Conservation (phyloP, 1,140 invertebrate genomes). For the Drepana arcuata region DNA sequence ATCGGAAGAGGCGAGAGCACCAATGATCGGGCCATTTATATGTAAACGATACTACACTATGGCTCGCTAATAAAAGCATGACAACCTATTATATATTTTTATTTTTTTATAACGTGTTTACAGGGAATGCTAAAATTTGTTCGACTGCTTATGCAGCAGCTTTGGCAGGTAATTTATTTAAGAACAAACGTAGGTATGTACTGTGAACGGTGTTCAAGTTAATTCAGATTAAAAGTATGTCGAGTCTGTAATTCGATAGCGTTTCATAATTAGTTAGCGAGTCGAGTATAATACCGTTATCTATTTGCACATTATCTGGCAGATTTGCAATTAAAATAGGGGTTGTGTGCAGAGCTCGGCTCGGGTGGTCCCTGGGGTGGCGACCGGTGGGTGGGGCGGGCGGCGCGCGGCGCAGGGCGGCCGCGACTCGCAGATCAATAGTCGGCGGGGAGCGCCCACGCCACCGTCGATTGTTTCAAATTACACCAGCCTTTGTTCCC, state of each 20-base stretch:
- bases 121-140: too few species aligned
- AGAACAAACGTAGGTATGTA: too few species aligned
- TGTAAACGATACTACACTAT: neutral
- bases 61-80: too few species aligned
- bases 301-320: slow-evolving; percentile 69
- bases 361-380: slow-evolving; percentile 23
- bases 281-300: slow-evolving; percentile 64
- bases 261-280: slow-evolving; percentile 61
- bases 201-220: too few species aligned
- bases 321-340: slow-evolving; percentile 71
- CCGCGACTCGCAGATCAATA: slow-evolving; percentile 62
- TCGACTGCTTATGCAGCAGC: too few species aligned
- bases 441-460: slow-evolving; percentile 56
- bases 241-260: slow-evolving; percentile 40
- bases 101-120: too few species aligned
- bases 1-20: neutral
- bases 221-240: slow-evolving; percentile 18
- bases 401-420: slow-evolving; percentile 19
- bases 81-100: too few species aligned
- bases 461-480: slow-evolving; percentile 65
- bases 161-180: too few species aligned
- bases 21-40: neutral
- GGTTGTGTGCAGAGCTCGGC: slow-evolving; percentile 38
- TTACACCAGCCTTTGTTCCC: slow-evolving; percentile 63
- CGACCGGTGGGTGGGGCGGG: slow-evolving; percentile 21